Evolutionary conservation across 2,113 vertebrate species (phyloP).

Genomic region (Cyphomyrus discorhynchus): DNA sequence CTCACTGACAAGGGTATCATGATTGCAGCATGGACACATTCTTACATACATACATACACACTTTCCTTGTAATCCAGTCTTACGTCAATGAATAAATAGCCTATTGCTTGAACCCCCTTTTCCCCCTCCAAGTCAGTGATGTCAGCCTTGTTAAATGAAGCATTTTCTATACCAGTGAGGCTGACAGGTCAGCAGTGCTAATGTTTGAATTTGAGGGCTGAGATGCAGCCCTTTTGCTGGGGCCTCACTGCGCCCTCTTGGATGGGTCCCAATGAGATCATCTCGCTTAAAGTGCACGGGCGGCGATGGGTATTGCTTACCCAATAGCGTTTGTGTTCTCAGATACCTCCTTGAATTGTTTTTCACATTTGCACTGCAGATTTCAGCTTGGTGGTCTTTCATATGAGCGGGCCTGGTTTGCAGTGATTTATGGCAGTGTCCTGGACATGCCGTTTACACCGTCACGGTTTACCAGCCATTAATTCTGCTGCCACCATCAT

Average conservation of each 20-base stretch:
- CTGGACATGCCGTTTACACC: conserved; percentile 9
- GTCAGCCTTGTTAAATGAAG: not conserved
- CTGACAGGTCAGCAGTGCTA: not conserved
- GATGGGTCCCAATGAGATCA: not conserved
- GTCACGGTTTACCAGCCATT: conserved; percentile 20
- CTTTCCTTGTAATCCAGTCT: not conserved
- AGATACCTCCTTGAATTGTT: not conserved
- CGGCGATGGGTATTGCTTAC: not conserved
- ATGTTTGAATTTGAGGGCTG: not conserved
- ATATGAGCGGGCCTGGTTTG: conserved; percentile 6
- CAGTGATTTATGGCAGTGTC: conserved; percentile 22
- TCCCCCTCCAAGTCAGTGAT: not conserved
- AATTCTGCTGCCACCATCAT: conserved; percentile 14
- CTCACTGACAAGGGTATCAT: conserved; percentile 5
- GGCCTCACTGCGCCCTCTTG: not conserved
- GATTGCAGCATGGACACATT: not conserved
- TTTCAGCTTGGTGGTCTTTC: not conserved
- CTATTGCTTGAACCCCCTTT: not conserved
- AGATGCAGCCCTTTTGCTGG: not conserved
- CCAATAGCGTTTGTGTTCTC: not conserved
- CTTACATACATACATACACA: conserved; percentile 11
- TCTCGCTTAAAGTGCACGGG: not conserved
- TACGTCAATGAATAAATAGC: not conserved
- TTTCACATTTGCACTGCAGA: conserved; percentile 8
- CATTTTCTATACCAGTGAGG: not conserved